A percentile compares a stretch with the other conserved stretches of the same genome.
Evolutionary conservation across 2,888 invertebrate species (phyloP).

Genomic region (Protonemura montana): DNA sequence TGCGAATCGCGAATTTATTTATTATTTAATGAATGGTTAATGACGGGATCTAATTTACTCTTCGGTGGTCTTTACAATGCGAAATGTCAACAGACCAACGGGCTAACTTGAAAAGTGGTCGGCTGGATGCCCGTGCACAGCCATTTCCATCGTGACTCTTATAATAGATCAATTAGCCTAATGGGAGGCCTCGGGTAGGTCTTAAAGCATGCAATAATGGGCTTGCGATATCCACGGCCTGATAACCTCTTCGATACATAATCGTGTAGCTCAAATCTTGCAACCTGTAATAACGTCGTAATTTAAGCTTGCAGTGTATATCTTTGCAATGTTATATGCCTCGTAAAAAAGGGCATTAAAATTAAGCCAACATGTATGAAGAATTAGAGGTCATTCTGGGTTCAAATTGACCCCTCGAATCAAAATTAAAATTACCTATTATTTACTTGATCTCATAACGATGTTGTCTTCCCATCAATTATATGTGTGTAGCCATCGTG

Average conservation of each 20-base stretch:
- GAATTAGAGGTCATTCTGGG: slow-evolving; percentile 25
- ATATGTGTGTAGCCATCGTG: not conserved
- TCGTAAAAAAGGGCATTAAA: slow-evolving; percentile 30
- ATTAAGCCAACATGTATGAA: slow-evolving; percentile 35
- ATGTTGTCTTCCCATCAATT: slow-evolving; percentile 25
- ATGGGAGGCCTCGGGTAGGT: slow-evolving; percentile 39
- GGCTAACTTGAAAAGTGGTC: slow-evolving; percentile 19
- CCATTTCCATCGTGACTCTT: slow-evolving; percentile 41
- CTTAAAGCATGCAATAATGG: slow-evolving; percentile 46
- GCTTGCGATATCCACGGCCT: slow-evolving; percentile 14
- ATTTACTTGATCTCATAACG: slow-evolving; percentile 28
- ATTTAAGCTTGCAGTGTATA: slow-evolving; percentile 34
- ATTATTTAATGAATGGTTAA: slow-evolving; percentile 23
- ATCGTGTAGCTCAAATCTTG: slow-evolving; percentile 45
- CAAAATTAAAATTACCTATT: slow-evolving; percentile 32
- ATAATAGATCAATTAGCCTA: slow-evolving; percentile 48
- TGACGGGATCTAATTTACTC: slow-evolving; percentile 35
- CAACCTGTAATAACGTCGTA: slow-evolving; percentile 44
- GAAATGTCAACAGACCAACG: slow-evolving; percentile 30
- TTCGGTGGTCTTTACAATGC: slow-evolving; percentile 24
- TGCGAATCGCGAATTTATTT: not conserved
- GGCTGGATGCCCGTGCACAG: not conserved
- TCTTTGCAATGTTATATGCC: slow-evolving; percentile 33
- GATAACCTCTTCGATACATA: slow-evolving; percentile 32
- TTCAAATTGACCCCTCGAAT: slow-evolving; percentile 26